Percentiles rank a stretch among this genome's conserved stretches.
phyloP scores from a whole-genome alignment of 2,888 invertebrate genomes.

The Odontomyia ornata region DNA sequence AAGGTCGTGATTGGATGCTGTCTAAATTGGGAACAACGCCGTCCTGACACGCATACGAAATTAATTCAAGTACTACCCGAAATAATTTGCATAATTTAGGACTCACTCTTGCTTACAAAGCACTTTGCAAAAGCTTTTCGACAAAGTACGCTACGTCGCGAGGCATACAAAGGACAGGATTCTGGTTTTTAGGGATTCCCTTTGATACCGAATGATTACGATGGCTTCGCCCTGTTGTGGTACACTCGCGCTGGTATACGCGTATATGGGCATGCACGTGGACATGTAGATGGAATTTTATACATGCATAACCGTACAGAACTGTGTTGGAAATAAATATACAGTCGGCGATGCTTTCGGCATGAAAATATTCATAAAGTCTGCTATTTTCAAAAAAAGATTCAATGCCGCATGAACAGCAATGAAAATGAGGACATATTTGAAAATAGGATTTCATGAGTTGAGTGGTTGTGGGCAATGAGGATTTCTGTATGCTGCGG shows the following conservation, averaged over 20 bases:
- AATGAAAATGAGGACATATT: neutral
- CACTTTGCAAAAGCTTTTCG: conserved; percentile 28
- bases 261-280: neutral
- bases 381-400: neutral
- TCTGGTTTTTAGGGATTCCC: conserved; percentile 40
- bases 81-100: conserved; percentile 44
- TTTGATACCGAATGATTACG: conserved; percentile 31
- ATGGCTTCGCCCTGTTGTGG: neutral
- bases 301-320: too few species aligned
- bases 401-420: neutral
- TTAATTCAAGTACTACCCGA: conserved; percentile 44
- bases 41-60: conserved; percentile 43
- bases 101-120: conserved; percentile 43
- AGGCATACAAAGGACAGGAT: conserved; percentile 36
- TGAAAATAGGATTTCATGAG: neutral
- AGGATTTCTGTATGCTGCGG: neutral
- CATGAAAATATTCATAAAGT: conserved; percentile 22
- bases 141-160: conserved; percentile 39
- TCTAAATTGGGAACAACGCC: conserved; percentile 8
- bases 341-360: neutral
- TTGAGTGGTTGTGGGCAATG: neutral
- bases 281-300: neutral
- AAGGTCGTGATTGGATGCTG: neutral
- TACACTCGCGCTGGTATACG: conserved; percentile 2
- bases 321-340: neutral